Percentiles rank a stretch among this genome's conserved stretches.
phyloP scores from a whole-genome alignment of 2,797 vertebrate species.

The Micromesistius poutassou region DNA sequence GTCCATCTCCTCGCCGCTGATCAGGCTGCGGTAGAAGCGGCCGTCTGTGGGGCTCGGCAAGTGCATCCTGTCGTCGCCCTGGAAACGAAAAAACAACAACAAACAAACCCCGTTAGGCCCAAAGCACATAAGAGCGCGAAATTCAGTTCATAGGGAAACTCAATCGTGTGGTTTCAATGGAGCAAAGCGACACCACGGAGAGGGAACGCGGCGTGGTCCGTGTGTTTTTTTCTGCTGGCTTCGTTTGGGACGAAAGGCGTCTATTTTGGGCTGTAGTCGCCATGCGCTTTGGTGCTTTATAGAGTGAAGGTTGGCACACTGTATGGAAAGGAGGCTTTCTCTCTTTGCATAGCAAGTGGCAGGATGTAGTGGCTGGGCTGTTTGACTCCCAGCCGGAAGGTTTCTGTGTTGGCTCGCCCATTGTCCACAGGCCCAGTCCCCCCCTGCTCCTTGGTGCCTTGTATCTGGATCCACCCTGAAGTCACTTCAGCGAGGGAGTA shows the following conservation, averaged over 20 bases:
- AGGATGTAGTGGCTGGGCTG: background rate
- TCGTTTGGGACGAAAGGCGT: background rate
- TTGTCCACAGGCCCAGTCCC: background rate
- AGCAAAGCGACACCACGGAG: background rate
- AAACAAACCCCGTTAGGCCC: background rate
- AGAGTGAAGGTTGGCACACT: background rate
- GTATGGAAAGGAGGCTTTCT: background rate
- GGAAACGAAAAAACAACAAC: constrained; percentile 7
- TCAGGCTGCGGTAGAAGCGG: constrained; percentile 85
- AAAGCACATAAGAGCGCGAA: background rate
- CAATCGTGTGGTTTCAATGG: background rate
- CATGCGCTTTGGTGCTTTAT: background rate
- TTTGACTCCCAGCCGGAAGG: background rate
- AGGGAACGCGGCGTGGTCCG: background rate
- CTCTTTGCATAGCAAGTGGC: background rate
- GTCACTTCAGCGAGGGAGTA: background rate
- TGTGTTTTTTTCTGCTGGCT: background rate
- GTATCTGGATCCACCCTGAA: background rate
- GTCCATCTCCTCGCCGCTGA: constrained; percentile 89
- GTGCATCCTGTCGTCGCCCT: constrained; percentile 95
- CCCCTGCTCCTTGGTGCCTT: background rate
- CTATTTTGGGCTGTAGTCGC: background rate
- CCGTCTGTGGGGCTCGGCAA: constrained; percentile 87
- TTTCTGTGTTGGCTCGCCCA: background rate
- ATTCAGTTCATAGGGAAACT: background rate